Evolutionary conservation across 2,113 vertebrate genomes (phyloP).

Genomic region (Semicossyphus pulcher): DNA sequence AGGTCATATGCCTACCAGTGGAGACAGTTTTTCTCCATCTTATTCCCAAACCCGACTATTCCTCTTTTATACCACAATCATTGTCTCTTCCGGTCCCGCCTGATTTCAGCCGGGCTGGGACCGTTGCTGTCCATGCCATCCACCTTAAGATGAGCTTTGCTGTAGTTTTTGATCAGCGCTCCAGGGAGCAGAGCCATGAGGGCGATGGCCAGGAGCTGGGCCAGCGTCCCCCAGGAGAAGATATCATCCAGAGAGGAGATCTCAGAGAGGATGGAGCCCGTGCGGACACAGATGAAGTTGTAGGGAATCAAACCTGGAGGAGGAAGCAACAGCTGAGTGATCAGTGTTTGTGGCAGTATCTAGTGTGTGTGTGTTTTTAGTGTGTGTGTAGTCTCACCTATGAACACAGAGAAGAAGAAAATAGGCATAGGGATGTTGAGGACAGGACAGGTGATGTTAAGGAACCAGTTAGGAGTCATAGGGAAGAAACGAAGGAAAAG

Average conservation of each 20-base stretch:
- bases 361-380: too few species aligned
- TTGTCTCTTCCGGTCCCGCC: constrained; percentile 81
- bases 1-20: constrained; percentile 11
- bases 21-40: background rate
- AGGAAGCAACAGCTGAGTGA: background rate
- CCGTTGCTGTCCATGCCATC: constrained; percentile 71
- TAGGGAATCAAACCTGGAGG: constrained; percentile 92
- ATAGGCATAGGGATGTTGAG: constrained; percentile 92
- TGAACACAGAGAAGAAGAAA: constrained; percentile 95
- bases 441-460: constrained; percentile 95
- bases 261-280: constrained; percentile 93
- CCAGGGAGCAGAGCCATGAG: constrained; percentile 91
- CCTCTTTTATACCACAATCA: constrained; percentile 28
- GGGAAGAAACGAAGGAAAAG: constrained; percentile 97
- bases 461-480: constrained; percentile 99
- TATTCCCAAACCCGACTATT: background rate
- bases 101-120: constrained; percentile 48
- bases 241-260: constrained; percentile 93
- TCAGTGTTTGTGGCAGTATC: background rate
- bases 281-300: constrained; percentile 98
- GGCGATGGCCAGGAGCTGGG: constrained; percentile 92
- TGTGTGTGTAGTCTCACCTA: constrained; percentile 86
- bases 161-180: constrained; percentile 89
- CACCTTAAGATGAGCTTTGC: constrained; percentile 84
- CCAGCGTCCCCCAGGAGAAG: constrained; percentile 92